Evolutionary conservation across 2,113 vertebrate genomes (phyloP).

Genomic region (Zingel zingel): DNA sequence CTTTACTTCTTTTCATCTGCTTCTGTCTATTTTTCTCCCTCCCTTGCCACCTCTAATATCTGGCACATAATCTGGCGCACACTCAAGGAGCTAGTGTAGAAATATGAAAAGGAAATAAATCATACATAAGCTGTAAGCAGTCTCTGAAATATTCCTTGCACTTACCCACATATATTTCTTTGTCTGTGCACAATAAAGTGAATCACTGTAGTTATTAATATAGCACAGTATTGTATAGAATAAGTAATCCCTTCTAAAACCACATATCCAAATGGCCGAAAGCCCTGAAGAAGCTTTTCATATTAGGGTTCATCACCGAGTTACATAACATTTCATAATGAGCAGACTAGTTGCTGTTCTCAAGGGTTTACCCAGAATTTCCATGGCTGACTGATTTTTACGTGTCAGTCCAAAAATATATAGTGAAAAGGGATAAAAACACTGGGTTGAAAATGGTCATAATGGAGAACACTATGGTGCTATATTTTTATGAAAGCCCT

Average conservation of each 20-base stretch:
- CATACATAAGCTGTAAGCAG: conserved; percentile 29
- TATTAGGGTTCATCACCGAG: background rate
- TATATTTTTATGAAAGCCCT: conserved; percentile 28
- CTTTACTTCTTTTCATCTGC: conserved; percentile 40
- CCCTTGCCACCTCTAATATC: conserved; percentile 54
- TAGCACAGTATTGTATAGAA: conserved; percentile 1
- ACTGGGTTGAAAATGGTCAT: background rate
- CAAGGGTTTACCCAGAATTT: conserved; percentile 30
- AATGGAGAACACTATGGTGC: background rate
- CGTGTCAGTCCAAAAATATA: conserved; percentile 21
- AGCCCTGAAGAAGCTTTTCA: conserved; percentile 15
- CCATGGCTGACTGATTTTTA: conserved; percentile 21
- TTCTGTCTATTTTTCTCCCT: conserved; percentile 50
- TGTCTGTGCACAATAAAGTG: conserved; percentile 16
- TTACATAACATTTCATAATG: conserved; percentile 32
- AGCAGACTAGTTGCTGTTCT: conserved; percentile 23
- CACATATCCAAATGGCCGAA: background rate
- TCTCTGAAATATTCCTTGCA: conserved; percentile 47
- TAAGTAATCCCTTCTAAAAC: background rate
- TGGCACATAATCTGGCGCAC: conserved; percentile 62
- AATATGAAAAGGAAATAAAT: conserved; percentile 59
- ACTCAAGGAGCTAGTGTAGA: conserved; percentile 29
- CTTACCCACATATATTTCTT: conserved; percentile 29
- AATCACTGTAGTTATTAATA: conserved; percentile 26
- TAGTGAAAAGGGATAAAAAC: conserved; percentile 21